These are phyloP conservation scores for Luffia ferchaultella DNA, from an alignment of 2,888 invertebrate genomes.

Conservation along the genomic window DNA sequence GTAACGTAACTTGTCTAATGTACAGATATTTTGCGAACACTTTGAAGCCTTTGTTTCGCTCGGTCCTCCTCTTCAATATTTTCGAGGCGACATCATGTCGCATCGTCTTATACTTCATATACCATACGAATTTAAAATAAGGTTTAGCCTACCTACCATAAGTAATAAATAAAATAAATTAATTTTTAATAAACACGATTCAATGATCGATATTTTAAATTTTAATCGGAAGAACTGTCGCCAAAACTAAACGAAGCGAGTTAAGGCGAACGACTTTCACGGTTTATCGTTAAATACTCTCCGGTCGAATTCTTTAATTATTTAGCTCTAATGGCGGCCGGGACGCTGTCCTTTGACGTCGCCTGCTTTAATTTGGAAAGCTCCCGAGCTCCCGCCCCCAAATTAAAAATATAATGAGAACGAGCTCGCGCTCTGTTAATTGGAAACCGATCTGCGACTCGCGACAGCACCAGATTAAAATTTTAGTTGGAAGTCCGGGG, in stretches of 20 bases:
- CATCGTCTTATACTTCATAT: too few species aligned
- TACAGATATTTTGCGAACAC: too few species aligned
- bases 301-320: constrained; percentile 64
- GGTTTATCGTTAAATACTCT: constrained; percentile 20
- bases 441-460: constrained; percentile 58
- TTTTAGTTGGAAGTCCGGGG: background rate
- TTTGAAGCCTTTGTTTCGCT: too few species aligned
- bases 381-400: constrained; percentile 37
- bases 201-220: too few species aligned
- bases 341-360: constrained; percentile 58
- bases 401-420: constrained; percentile 68
- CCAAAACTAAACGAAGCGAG: constrained; percentile 35
- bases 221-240: too few species aligned
- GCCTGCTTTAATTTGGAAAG: constrained; percentile 59
- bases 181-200: too few species aligned
- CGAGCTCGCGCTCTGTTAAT: constrained; percentile 56
- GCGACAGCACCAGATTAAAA: constrained; percentile 25
- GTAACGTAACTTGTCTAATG: too few species aligned
- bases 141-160: too few species aligned
- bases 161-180: too few species aligned
- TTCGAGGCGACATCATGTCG: too few species aligned
- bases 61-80: too few species aligned
- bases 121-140: too few species aligned
- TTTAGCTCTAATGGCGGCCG: constrained; percentile 61
- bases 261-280: constrained; percentile 31